Evolutionary conservation across 2,888 invertebrate species (phyloP), one percentile per base, ranked within the genome.

Genomic region (Dynastes hyllus): DNA sequence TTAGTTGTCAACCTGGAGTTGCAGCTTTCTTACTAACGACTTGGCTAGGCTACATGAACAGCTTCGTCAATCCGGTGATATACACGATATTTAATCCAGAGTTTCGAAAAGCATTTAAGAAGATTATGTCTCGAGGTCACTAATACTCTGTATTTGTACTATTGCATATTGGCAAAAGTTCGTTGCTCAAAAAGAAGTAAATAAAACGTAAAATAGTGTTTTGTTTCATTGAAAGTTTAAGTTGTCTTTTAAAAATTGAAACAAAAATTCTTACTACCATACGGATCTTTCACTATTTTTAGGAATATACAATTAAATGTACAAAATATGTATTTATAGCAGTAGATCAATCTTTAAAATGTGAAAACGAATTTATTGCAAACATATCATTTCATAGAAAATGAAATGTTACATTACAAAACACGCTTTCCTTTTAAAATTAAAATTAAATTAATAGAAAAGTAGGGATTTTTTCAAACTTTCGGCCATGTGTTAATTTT

Each of bases 1-100:
- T 93, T 84, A 92, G 93, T 82, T 96, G 95, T 88, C 94, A 94
- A 82, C 96, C 97, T 0, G 94, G 97, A 32, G 93, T 98, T 83
- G 94, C 95, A 29, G 95, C 95, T 71, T 99, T 99, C 90, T 95
- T 98, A 87, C 91, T 98, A 82, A 97, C 98, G 83, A 98, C 98
- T 40, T 99, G 99, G 99, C 92, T 99, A 79, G 99, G 99, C 73
- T 99, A 99, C 90, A 97, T 99, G 92, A 99, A 97, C 90, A 96
- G 96, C 85, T 96, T 96, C 88, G 95, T 96, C 80, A 97, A 97
- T 90, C 97, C 97, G 9, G 95, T 97, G 84, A 97, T 97, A 86
- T 97, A 98, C 89, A 97, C 97, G 80, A 97, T 97, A 87, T 96
- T 97, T 90, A 98, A 98, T 91, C 97, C 97, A 0, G 99, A 99